Evolutionary conservation across 2,113 vertebrate genomes (phyloP).

Genomic region (Cyanistes caeruleus): DNA sequence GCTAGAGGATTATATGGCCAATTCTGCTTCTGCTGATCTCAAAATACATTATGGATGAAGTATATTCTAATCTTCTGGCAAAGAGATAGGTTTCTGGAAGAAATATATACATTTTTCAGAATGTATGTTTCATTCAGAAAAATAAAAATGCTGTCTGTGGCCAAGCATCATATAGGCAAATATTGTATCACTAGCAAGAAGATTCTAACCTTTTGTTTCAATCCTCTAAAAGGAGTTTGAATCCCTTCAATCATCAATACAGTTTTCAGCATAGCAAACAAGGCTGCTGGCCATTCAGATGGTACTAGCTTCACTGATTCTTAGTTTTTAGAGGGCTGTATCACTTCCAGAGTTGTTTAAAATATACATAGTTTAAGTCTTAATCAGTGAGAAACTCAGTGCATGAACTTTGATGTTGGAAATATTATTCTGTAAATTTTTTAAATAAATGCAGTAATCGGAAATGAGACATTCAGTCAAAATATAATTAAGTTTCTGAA

Average conservation of each 20-base stretch:
- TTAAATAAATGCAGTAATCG: not conserved
- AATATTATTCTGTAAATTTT: not conserved
- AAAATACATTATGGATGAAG: not conserved
- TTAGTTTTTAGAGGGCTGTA: not conserved
- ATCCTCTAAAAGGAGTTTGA: not conserved
- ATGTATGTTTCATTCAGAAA: too few species aligned
- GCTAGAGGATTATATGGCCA: not conserved
- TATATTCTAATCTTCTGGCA: not conserved
- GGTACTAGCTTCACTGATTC: not conserved
- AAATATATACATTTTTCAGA: not conserved
- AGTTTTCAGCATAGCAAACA: not conserved
- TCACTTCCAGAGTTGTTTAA: not conserved
- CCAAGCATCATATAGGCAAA: not conserved
- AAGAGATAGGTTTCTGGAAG: not conserved
- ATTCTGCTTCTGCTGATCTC: not conserved
- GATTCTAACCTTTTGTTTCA: not conserved
- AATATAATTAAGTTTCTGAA: not conserved
- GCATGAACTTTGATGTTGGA: not conserved
- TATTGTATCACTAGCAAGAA: not conserved
- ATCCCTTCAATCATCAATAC: not conserved
- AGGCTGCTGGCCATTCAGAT: not conserved
- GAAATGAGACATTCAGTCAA: not conserved
- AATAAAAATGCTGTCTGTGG: not conserved
- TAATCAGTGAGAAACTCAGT: not conserved
- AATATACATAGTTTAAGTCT: not conserved